Conservation (phyloP, 1,140 invertebrate species). For the Bombus cullumanus region DNA sequence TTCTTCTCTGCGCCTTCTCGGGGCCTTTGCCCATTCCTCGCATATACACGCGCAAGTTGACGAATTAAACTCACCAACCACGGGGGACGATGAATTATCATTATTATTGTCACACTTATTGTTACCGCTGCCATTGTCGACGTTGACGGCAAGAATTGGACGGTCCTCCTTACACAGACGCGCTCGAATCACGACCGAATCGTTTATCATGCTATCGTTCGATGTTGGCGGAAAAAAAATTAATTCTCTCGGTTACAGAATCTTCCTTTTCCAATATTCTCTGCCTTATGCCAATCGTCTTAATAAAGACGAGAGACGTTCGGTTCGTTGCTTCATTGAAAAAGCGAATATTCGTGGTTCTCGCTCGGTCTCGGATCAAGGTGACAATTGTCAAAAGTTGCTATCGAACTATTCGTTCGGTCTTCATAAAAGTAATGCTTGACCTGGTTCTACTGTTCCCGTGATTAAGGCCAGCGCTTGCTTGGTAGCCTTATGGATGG, state of each 20-base stretch:
- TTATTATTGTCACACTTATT: constrained; percentile 58
- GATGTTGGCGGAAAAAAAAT: not conserved
- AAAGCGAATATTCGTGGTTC: too few relatives aligned
- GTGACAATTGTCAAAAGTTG: too few relatives aligned
- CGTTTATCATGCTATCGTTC: not conserved
- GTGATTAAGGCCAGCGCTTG: too few relatives aligned
- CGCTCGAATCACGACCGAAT: not conserved
- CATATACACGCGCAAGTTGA: constrained; percentile 37
- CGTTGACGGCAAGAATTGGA: constrained; percentile 11
- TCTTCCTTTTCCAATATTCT: not conserved
- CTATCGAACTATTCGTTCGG: too few relatives aligned
- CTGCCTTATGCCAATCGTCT: too few relatives aligned
- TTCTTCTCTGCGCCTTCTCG: constrained; percentile 63
- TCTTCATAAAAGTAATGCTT: too few relatives aligned
- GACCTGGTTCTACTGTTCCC: too few relatives aligned
- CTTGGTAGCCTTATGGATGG: too few relatives aligned
- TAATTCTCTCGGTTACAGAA: not conserved
- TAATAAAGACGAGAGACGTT: too few relatives aligned
- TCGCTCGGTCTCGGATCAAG: too few relatives aligned
- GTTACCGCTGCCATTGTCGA: constrained; percentile 25
- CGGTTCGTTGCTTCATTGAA: too few relatives aligned
- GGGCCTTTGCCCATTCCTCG: constrained; percentile 58
- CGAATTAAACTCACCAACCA: constrained; percentile 61
- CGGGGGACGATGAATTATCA: constrained; percentile 60
- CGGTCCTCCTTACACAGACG: not conserved